phyloP scores from a whole-genome alignment of 2,113 vertebrate species.

The Gasterosteus aculeatus region DNA sequence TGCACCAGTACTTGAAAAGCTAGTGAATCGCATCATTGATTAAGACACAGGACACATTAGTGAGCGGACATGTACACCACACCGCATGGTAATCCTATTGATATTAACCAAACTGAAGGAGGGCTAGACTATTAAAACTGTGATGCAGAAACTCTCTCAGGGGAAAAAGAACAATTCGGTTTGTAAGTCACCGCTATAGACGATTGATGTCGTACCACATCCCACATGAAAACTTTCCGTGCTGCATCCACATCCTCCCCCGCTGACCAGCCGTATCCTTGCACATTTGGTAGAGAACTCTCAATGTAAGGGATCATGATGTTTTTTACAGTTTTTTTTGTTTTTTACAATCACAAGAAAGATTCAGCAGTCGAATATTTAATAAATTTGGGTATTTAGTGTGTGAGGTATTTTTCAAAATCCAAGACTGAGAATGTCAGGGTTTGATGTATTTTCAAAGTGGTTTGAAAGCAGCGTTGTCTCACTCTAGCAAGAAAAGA shows the following conservation, averaged over 20 bases:
- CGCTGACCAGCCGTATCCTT: slow-evolving; percentile 8
- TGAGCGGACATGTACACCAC: not conserved
- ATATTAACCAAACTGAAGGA: not conserved
- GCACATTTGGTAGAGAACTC: not conserved
- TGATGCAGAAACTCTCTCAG: slow-evolving; percentile 2
- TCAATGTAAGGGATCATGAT: not conserved
- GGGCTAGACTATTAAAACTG: too few relatives aligned
- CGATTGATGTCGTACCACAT: slow-evolving; percentile 34
- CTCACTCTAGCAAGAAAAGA: slow-evolving; percentile 29
- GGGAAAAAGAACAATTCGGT: slow-evolving; percentile 8
- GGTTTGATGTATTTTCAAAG: slow-evolving; percentile 45
- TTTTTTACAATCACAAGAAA: not conserved
- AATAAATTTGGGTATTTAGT: slow-evolving; percentile 28
- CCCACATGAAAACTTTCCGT: slow-evolving; percentile 25
- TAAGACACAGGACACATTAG: not conserved
- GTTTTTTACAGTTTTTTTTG: not conserved
- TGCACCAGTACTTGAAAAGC: too few relatives aligned
- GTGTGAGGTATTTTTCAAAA: slow-evolving; percentile 16
- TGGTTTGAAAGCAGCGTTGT: slow-evolving; percentile 41
- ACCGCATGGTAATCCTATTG: not conserved
- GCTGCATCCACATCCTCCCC: slow-evolving; percentile 17
- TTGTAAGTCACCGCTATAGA: not conserved
- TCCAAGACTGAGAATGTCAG: not conserved
- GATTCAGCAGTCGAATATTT: not conserved
- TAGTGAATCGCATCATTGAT: not conserved